phyloP scores from a whole-genome alignment of 2,888 invertebrate species.

The Leptodirus hochenwartii region DNA sequence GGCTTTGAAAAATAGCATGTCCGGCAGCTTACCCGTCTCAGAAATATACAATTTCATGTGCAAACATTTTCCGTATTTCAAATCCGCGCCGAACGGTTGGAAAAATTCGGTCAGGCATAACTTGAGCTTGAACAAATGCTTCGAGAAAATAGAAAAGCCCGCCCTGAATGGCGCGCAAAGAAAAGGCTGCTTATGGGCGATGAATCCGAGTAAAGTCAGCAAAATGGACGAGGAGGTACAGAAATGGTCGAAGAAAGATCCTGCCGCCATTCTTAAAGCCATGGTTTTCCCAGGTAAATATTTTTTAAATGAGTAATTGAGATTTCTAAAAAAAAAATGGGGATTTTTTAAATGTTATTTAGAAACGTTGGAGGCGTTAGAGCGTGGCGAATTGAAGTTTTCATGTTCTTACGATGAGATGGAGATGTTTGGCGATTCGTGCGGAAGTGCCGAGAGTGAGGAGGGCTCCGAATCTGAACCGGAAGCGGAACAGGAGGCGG shows the following conservation, averaged over 20 bases:
- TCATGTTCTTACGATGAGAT: slow-evolving; percentile 31
- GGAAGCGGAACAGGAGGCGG: slow-evolving; percentile 14
- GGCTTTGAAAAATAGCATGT: slow-evolving; percentile 90
- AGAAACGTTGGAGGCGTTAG: slow-evolving; percentile 65
- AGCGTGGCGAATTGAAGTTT: slow-evolving; percentile 80
- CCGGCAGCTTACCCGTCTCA: slow-evolving; percentile 88
- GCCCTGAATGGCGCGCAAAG: slow-evolving; percentile 71
- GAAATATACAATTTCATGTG: slow-evolving; percentile 99
- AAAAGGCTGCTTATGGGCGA: slow-evolving; percentile 88
- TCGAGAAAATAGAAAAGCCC: slow-evolving; percentile 94
- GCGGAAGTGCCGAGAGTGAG: slow-evolving; percentile 46
- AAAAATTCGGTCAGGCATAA: slow-evolving; percentile 98
- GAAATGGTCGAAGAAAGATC: slow-evolving; percentile 94
- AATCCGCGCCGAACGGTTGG: slow-evolving; percentile 96
- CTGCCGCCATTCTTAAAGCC: slow-evolving; percentile 75
- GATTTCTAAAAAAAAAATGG: neutral
- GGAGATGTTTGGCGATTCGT: slow-evolving; percentile 32
- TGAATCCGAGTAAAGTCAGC: slow-evolving; percentile 84
- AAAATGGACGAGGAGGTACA: slow-evolving; percentile 98
- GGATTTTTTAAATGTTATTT: slow-evolving; percentile 1
- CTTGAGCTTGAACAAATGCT: slow-evolving; percentile 92
- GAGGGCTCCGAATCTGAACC: slow-evolving; percentile 41
- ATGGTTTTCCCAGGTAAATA: slow-evolving; percentile 77
- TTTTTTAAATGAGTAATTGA: neutral
- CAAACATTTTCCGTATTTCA: slow-evolving; percentile 97